Evolutionary conservation across 2,797 vertebrate genomes (phyloP).

Genomic region (Octomys mimax): DNA sequence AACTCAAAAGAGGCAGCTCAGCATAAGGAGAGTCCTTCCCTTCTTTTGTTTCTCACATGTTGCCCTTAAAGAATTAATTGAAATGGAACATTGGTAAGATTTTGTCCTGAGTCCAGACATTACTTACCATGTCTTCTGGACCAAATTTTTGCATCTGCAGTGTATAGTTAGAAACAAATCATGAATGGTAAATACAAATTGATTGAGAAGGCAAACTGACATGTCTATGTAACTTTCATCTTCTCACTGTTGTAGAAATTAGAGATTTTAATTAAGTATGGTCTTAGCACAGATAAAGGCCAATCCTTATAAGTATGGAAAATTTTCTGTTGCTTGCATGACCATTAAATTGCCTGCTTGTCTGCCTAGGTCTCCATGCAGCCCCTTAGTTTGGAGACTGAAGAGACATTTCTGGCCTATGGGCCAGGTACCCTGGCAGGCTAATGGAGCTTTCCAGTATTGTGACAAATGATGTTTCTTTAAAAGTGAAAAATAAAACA

Average conservation of each 20-base stretch:
- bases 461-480: background rate
- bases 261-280: constrained; percentile 2
- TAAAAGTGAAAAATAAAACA: background rate
- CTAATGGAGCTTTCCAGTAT: background rate
- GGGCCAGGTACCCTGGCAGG: rapidly evolving
- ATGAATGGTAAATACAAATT: background rate
- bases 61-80: constrained; percentile 42
- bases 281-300: background rate
- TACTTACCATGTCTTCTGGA: background rate
- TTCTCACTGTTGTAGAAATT: background rate
- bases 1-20: background rate
- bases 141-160: background rate
- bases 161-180: background rate
- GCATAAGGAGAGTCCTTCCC: background rate
- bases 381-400: background rate
- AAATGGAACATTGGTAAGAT: background rate
- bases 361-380: background rate
- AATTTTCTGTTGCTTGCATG: background rate
- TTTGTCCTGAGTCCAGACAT: background rate
- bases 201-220: background rate
- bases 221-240: background rate
- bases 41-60: background rate
- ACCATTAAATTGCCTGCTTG: background rate
- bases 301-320: background rate
- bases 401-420: background rate